Percentiles rank a stretch among this genome's conserved stretches.
Conservation (phyloP, 2,797 vertebrate genomes). For the Melopsittacus undulatus region DNA sequence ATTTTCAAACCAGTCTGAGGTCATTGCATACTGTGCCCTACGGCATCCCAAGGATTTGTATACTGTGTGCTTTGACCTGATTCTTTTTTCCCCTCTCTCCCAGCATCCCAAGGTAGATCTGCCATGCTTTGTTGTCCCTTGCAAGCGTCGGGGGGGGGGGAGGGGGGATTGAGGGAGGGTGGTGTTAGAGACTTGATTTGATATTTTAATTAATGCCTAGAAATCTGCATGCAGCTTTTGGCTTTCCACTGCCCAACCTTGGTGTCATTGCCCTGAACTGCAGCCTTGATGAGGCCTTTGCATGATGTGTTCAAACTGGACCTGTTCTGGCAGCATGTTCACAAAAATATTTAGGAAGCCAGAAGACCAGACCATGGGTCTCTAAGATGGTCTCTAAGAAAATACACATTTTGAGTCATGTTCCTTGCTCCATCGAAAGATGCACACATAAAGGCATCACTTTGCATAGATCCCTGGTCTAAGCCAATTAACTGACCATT, state of each 20-base stretch:
- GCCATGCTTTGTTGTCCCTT: conserved; percentile 11
- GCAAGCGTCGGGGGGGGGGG: neutral
- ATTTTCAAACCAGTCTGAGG: conserved; percentile 55
- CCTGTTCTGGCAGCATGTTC: neutral
- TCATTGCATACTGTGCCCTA: conserved; percentile 34
- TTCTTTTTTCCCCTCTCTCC: conserved; percentile 28
- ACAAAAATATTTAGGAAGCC: neutral
- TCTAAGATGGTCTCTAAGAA: neutral
- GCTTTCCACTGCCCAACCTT: neutral
- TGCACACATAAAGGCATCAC: neutral
- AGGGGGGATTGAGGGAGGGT: neutral
- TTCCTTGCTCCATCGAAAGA: neutral
- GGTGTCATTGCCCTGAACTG: neutral
- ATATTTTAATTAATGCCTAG: conserved; percentile 43
- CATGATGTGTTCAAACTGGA: neutral
- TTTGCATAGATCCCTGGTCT: neutral
- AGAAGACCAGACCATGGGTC: neutral
- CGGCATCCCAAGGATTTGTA: conserved; percentile 39
- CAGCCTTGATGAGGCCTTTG: neutral
- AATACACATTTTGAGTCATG: rapidly evolving
- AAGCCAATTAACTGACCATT: neutral
- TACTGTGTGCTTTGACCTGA: conserved; percentile 56
- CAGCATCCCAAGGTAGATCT: conserved; percentile 39
- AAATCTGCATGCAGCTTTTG: neutral
- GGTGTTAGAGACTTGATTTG: neutral